A percentile compares a stretch with the other conserved stretches of the same genome.
phyloP scores from a whole-genome alignment of 2,888 invertebrate species.

The Melipona bicolor region DNA sequence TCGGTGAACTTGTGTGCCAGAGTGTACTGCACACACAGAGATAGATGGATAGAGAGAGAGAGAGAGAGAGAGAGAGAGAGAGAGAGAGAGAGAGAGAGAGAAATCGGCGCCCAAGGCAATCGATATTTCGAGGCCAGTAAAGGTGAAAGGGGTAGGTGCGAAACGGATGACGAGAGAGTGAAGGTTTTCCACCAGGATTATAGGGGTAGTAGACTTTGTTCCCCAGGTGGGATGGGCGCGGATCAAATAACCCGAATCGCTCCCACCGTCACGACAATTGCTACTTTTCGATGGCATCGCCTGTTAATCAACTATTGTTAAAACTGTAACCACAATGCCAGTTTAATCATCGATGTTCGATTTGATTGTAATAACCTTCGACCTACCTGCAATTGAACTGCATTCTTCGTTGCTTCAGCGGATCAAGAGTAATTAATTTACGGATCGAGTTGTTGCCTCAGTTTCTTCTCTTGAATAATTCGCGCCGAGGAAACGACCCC shows the following conservation, averaged over 20 bases:
- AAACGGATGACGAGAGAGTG: slow-evolving; percentile 65
- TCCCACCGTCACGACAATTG: slow-evolving; percentile 8
- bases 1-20: slow-evolving; percentile 52
- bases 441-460: too few species aligned
- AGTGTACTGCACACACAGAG: slow-evolving; percentile 43
- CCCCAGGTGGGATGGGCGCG: slow-evolving; percentile 44
- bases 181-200: slow-evolving; percentile 71
- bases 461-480: too few species aligned
- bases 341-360: too few species aligned
- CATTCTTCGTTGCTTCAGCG: too few species aligned
- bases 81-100: neutral
- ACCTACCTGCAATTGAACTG: too few species aligned
- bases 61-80: slow-evolving; percentile 17
- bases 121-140: slow-evolving; percentile 72
- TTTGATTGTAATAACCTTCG: too few species aligned
- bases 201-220: slow-evolving; percentile 65
- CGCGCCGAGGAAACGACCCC: too few species aligned
- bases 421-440: too few species aligned
- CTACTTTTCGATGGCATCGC: slow-evolving; percentile 37
- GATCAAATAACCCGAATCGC: slow-evolving; percentile 57
- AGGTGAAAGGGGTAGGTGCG: slow-evolving; percentile 74
- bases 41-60: neutral
- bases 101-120: slow-evolving; percentile 68
- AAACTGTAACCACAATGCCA: neutral
- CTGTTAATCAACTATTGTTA: slow-evolving; percentile 19